Evolutionary conservation across 2,888 invertebrate genomes (phyloP), one percentile per base, ranked within the genome.

Genomic region (Cotesia congregata): DNA sequence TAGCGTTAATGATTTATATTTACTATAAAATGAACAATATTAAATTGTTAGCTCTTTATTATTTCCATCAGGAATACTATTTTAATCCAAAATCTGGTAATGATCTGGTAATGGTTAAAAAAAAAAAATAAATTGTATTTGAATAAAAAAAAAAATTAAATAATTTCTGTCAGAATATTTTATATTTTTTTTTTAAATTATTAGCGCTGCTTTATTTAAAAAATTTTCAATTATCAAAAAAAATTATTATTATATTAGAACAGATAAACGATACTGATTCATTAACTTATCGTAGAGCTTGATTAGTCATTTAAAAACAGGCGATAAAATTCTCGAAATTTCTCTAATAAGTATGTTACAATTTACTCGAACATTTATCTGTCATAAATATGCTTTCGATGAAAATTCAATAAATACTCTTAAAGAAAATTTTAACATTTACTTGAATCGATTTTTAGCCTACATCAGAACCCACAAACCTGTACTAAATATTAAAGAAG

Each of bases 61-160:
- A 12, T 50, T 50, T 50, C 12, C 50, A n/a, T n/a, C n/a, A 65
- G 65, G 20, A 65, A 20, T 38, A 65, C 65, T 65, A 65, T 65
- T 65, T 20, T 65, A 30, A 65, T 20, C 20, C 17, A 12, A 20
- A 15, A 17, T 30, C 65, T 12, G 12, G 9, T 1, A 62, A 62
- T 50, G 12, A 50, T 50, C 50, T 1, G 15, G 62, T n/a, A n/a
- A n/a, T n/a, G n/a, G n/a, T n/a, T n/a, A n/a, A 17, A 17, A 17
- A 17, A 17, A 17, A 17, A 17, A 17, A 17, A 17, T 17, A 17
- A 17, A 17, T 17, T 17, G 17, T 17, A 17, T 1, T 17, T 17
- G 17, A 17, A 1, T 17, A 17, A 17, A 17, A 17, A 17, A 17
- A 17, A 17, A 17, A 17, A 17, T 17, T 17, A 17, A 17, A 17